A percentile compares a stretch with the other conserved stretches of the same genome.
Conservation (phyloP, 53 echinoderm and acorn worm species). For the Arbacia lixula region DNA sequence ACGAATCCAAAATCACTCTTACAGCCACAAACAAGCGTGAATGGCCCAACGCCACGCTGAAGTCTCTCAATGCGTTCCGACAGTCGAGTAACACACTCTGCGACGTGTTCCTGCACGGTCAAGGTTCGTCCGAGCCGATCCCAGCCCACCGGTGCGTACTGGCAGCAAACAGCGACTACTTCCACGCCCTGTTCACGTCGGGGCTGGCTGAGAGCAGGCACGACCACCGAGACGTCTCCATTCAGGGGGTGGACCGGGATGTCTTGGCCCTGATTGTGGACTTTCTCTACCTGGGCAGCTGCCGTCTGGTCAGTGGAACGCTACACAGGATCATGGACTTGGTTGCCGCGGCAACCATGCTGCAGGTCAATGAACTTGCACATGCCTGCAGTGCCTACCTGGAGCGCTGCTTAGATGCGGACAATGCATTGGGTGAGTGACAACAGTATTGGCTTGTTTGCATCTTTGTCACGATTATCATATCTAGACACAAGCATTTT, state of each 20-base stretch:
- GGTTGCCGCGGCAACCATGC: slow-evolving; percentile 38
- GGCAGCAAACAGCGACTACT: slow-evolving; percentile 50
- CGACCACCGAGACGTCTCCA: slow-evolving; percentile 31
- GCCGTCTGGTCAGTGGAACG: slow-evolving; percentile 23
- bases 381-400: slow-evolving; percentile 43
- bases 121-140: background rate
- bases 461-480: too few relatives aligned
- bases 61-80: slow-evolving; percentile 31
- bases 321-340: slow-evolving; percentile 28
- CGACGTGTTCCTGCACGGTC: slow-evolving; percentile 30
- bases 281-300: slow-evolving; percentile 49
- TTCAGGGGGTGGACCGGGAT: slow-evolving; percentile 23
- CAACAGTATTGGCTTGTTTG: too few relatives aligned
- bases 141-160: slow-evolving; percentile 49
- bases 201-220: slow-evolving; percentile 45
- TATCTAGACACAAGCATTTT: too few relatives aligned
- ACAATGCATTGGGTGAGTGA: slow-evolving; percentile 39
- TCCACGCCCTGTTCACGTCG: slow-evolving; percentile 55
- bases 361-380: slow-evolving; percentile 42
- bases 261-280: slow-evolving; percentile 27
- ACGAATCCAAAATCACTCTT: slow-evolving; percentile 34
- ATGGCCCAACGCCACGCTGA: slow-evolving; percentile 40
- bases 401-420: slow-evolving; percentile 5
- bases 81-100: slow-evolving; percentile 20
- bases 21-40: slow-evolving; percentile 42